Evolutionary conservation across 1,140 invertebrate species (phyloP).

Genomic region (Nephotettix cincticeps): DNA sequence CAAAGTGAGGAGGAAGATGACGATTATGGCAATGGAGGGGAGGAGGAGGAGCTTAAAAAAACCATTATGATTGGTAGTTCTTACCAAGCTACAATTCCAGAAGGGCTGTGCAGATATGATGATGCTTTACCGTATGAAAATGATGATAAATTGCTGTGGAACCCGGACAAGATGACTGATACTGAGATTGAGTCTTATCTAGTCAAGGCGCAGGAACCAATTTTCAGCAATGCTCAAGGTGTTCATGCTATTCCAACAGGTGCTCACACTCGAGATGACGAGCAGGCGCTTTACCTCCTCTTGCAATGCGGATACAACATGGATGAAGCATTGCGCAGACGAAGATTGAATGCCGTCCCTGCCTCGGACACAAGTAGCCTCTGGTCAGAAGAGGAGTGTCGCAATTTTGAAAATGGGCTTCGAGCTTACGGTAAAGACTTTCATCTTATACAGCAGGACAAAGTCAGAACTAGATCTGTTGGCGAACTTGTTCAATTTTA

Average conservation of each 20-base stretch:
- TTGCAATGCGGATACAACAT: slow-evolving; percentile 93
- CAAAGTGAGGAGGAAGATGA: slow-evolving; percentile 68
- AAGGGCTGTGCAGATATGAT: slow-evolving; percentile 79
- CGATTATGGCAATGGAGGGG: slow-evolving; percentile 72
- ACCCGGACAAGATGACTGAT: slow-evolving; percentile 74
- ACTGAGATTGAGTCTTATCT: slow-evolving; percentile 81
- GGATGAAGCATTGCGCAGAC: slow-evolving; percentile 85
- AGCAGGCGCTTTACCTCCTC: slow-evolving; percentile 87
- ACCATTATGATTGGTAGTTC: slow-evolving; percentile 96
- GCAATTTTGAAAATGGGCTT: slow-evolving; percentile 94
- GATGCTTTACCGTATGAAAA: slow-evolving; percentile 94
- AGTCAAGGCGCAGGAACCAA: slow-evolving; percentile 61
- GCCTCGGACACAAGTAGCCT: slow-evolving; percentile 74
- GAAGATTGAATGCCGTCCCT: slow-evolving; percentile 75
- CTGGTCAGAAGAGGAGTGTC: slow-evolving; percentile 97
- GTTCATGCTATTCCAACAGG: slow-evolving; percentile 68
- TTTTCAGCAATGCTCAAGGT: slow-evolving; percentile 49
- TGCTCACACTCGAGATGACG: slow-evolving; percentile 86
- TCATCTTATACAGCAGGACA: slow-evolving; percentile 90
- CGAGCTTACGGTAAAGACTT: slow-evolving; percentile 95
- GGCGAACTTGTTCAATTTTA: slow-evolving; percentile 98
- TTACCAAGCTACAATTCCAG: slow-evolving; percentile 91
- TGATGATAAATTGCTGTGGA: slow-evolving; percentile 94
- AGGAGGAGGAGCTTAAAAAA: slow-evolving; percentile 68
- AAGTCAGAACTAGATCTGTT: slow-evolving; percentile 92